phyloP scores from a whole-genome alignment of 2,888 invertebrate genomes.

The Mythimna impura region DNA sequence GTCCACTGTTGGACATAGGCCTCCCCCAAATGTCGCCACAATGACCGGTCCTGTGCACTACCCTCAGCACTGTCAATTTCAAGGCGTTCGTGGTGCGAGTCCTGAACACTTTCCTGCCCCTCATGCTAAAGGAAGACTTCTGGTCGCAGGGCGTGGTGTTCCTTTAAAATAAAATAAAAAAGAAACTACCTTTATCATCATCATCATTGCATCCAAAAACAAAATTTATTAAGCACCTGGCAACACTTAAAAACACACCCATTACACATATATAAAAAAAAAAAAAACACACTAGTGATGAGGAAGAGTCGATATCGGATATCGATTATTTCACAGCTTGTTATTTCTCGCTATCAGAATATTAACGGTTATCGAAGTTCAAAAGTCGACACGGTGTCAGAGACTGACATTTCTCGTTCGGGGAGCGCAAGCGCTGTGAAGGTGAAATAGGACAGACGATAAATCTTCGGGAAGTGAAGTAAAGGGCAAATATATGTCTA shows the following conservation, averaged over 20 bases:
- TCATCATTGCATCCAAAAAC: constrained; percentile 33
- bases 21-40: no score
- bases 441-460: constrained; percentile 80
- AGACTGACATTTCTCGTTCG: constrained; percentile 61
- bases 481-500: constrained; percentile 70
- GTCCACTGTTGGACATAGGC: no score
- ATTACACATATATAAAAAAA: constrained; percentile 46
- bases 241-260: constrained; percentile 45
- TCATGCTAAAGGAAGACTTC: no score
- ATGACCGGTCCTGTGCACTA: no score
- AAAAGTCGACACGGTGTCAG: constrained; percentile 70
- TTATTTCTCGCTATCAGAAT: constrained; percentile 60
- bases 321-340: constrained; percentile 53
- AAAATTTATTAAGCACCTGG: constrained; percentile 36
- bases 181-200: constrained; percentile 47
- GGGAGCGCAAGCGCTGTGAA: constrained; percentile 70
- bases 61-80: no score
- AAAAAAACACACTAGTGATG: constrained; percentile 58
- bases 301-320: constrained; percentile 56
- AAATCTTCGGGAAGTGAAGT: constrained; percentile 73
- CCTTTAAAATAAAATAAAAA: background rate
- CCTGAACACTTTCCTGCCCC: no score
- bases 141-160: no score
- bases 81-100: no score
- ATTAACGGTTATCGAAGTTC: constrained; percentile 70